These are phyloP conservation scores for Riparia riparia DNA, from an alignment of 2,113 vertebrate genomes.

Conservation along the genomic window DNA sequence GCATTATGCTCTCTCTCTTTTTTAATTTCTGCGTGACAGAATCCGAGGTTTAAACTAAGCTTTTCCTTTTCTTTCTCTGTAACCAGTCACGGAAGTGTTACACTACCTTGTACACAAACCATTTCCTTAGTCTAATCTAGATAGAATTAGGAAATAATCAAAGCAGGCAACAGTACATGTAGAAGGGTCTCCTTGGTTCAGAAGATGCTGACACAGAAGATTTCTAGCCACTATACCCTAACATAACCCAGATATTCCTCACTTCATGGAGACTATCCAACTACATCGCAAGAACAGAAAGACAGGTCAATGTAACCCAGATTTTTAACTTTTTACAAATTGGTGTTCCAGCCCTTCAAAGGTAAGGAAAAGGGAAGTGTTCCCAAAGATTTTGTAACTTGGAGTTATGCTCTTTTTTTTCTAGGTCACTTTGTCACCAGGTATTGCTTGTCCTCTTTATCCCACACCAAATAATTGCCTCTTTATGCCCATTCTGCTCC, in stretches of 20 bases:
- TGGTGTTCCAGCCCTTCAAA: neutral
- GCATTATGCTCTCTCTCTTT: neutral
- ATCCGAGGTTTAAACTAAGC: neutral
- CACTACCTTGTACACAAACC: neutral
- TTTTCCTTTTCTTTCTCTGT: neutral
- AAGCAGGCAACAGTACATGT: neutral
- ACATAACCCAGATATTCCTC: neutral
- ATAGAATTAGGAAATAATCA: neutral
- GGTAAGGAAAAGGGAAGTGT: neutral
- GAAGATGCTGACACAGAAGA: neutral
- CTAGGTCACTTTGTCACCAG: neutral
- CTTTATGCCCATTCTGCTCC: neutral
- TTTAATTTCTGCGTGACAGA: neutral
- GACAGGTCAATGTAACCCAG: neutral
- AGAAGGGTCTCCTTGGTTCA: neutral
- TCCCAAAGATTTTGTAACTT: neutral
- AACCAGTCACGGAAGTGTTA: neutral
- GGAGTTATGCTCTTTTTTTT: neutral
- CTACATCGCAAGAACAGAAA: neutral
- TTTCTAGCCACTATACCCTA: neutral
- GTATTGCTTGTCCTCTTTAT: neutral
- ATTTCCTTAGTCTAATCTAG: neutral
- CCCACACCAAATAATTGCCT: neutral
- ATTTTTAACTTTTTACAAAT: neutral
- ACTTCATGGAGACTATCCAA: neutral